Base-by-base conservation (phyloP, 2,113 vertebrate genomes). In the Notechis scutatus region DNA sequence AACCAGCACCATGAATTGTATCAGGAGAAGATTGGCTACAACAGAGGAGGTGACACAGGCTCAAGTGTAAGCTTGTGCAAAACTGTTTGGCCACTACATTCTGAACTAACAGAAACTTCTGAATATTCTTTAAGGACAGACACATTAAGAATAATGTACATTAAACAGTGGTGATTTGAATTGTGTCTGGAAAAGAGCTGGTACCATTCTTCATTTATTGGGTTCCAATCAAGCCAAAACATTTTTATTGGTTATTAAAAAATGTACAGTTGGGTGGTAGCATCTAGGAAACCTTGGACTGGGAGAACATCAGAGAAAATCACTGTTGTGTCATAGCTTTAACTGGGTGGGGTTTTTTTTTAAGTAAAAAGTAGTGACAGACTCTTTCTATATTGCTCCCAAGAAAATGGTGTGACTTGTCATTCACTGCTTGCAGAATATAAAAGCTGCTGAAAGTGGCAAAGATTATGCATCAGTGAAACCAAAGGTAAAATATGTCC, bases 391-490 rank as follows among this genome's bases (percentile, higher is more conserved):
- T 42, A 42, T 39, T 81, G 74, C 7, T 81, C 74, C 34, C 34
- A 42, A 81, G 74, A 21, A 81, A 39, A 81, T 3, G 3, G 18
- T 21, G 74, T 81, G 74, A 81, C 91, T 54, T 88, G 92, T 88
- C 59, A 34, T 26, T 90, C 42, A 45, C 91, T 96, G 91, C 45
- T 87, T 92, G 12, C 5, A 94, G 91, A 74, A 59, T 0, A 94
- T 90, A 95, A 94, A 90, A 8, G 4, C n/a, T 94, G 87, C 64
- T 23, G 88, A 85, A 94, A 95, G 81, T 10, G 59, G 93, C 10
- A 14, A 92, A 93, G 94, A 96, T 95, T 95, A 93, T 92, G 93
- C 90, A 57, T 91, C 20, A 94, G 90, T 95, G 95, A 96, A 97
- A 96, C 96, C 95, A 96, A 1, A 90, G 91, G 87, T 56, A 95